Percentiles rank a stretch among this genome's conserved stretches.
Conservation (phyloP, 2,113 vertebrate genomes). For the Todiramphus chloris region DNA sequence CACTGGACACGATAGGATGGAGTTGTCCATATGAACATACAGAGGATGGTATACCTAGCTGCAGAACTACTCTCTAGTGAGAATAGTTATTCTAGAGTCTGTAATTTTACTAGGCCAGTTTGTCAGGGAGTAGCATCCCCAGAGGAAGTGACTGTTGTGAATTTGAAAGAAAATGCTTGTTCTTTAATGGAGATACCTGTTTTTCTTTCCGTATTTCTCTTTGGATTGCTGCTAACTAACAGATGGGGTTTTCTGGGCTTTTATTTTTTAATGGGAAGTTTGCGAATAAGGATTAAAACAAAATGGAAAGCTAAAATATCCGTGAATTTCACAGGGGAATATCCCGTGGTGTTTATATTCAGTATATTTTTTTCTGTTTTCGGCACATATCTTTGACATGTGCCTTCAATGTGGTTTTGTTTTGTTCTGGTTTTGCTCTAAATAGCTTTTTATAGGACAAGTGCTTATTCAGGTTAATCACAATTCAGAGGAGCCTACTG, state of each 20-base stretch:
- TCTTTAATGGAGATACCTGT: neutral
- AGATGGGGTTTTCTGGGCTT: neutral
- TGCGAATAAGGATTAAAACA: neutral
- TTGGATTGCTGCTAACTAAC: neutral
- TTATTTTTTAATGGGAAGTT: neutral
- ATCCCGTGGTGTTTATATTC: neutral
- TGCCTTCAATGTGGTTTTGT: neutral
- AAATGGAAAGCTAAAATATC: neutral
- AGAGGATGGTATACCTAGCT: too few relatives aligned
- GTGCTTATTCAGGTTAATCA: neutral
- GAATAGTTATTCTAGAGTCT: neutral
- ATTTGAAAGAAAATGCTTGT: neutral
- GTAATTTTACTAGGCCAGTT: neutral
- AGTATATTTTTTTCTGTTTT: neutral
- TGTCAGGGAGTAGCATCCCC: neutral
- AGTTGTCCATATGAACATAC: rapidly evolving
- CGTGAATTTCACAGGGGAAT: neutral
- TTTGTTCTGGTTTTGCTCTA: neutral
- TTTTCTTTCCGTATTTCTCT: neutral
- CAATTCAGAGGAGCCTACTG: neutral
- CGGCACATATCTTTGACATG: neutral
- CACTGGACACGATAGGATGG: rapidly evolving
- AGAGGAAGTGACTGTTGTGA: neutral
- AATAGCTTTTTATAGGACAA: neutral
- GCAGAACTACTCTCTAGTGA: neutral